Conservation (phyloP, 2,888 invertebrate genomes). For the Chesias legatella region DNA sequence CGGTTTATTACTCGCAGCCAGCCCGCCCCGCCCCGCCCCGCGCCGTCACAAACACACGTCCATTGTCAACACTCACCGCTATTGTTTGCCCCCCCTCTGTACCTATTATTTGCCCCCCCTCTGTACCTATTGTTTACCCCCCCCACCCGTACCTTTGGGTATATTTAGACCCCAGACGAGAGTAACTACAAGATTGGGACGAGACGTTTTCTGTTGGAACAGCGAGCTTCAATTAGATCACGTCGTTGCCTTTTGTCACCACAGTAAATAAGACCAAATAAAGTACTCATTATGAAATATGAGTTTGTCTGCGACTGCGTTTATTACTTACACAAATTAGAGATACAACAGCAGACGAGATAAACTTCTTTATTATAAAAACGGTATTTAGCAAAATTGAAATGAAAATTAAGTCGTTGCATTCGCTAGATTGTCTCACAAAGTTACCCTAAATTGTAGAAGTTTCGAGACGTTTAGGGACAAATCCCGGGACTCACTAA, state of each 20-base stretch:
- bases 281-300: slow-evolving; percentile 20
- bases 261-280: slow-evolving; percentile 23
- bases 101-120: slow-evolving; percentile 47
- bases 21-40: no score
- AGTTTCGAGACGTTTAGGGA: slow-evolving; percentile 18
- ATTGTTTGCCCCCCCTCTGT: slow-evolving; percentile 45
- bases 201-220: slow-evolving; percentile 36
- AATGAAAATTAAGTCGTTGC: not conserved
- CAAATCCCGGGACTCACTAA: slow-evolving; percentile 26
- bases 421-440: slow-evolving; percentile 15
- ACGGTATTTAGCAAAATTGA: no score
- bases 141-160: slow-evolving; percentile 6
- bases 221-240: slow-evolving; percentile 46
- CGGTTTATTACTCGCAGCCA: slow-evolving; percentile 57
- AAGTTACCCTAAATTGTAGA: slow-evolving; percentile 26
- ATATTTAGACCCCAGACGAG: slow-evolving; percentile 30
- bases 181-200: slow-evolving; percentile 23
- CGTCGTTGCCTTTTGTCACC: slow-evolving; percentile 35
- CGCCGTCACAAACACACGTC: slow-evolving; percentile 46
- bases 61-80: slow-evolving; percentile 48
- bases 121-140: slow-evolving; percentile 6
- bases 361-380: no score
- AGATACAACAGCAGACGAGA: no score
- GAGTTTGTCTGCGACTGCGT: slow-evolving; percentile 2
- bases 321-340: slow-evolving; percentile 1